Evolutionary conservation across 92 coral and sea anemone species (phyloP).

Genomic region (Parazoanthus atlanticus): DNA sequence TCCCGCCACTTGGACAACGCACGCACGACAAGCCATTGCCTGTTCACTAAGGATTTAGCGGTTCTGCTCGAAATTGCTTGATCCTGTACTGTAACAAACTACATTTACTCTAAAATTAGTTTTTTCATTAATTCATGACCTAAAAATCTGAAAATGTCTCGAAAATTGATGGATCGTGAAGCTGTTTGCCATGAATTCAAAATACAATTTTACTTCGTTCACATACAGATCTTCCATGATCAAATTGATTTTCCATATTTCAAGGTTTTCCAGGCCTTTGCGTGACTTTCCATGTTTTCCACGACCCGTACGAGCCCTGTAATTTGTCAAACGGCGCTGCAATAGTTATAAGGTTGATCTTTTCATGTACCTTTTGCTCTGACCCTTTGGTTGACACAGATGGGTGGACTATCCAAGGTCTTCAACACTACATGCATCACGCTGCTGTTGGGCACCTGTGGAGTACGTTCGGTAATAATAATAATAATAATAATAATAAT

Average conservation of each 20-base stretch:
- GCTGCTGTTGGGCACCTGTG: conserved; percentile 15
- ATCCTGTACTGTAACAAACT: too few relatives aligned
- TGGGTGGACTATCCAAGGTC: conserved; percentile 43
- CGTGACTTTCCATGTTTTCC: neutral
- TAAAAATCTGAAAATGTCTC: too few relatives aligned
- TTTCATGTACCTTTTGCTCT: conserved; percentile 7
- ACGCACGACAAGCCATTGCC: too few relatives aligned
- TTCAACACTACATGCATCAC: conserved; percentile 48
- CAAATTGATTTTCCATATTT: neutral
- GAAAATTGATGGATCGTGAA: too few relatives aligned
- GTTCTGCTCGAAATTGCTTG: too few relatives aligned
- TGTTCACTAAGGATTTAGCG: too few relatives aligned
- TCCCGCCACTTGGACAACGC: too few relatives aligned
- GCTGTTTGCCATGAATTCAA: neutral
- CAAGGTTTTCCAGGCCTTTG: neutral
- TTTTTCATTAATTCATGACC: too few relatives aligned
- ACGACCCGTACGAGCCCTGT: neutral
- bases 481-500: too few relatives aligned
- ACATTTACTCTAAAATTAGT: too few relatives aligned
- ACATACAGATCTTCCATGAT: too few relatives aligned
- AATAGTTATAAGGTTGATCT: neutral
- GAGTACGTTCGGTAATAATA: neutral
- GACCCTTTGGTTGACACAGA: conserved; percentile 61
- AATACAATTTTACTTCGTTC: too few relatives aligned
- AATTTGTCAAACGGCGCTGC: neutral